Conservation (phyloP, 1,140 invertebrate genomes). For the Lepeophtheirus salmonis region DNA sequence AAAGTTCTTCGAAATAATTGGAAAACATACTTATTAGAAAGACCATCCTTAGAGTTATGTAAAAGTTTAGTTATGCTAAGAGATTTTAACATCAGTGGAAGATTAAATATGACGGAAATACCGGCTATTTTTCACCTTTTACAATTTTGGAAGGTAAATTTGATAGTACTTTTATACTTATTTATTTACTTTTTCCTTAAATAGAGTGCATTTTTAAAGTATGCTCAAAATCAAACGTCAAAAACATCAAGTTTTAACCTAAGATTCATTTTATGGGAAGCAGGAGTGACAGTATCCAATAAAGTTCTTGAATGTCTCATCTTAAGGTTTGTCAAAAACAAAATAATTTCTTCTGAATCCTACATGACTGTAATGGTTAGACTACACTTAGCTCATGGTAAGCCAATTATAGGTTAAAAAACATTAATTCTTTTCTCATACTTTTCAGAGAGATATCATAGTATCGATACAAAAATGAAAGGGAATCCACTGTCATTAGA, state of each 20-base stretch:
- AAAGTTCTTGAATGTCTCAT: conserved; percentile 53
- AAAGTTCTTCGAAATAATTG: conserved; percentile 40
- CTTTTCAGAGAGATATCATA: conserved; percentile 44
- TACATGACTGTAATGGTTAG: conserved; percentile 47
- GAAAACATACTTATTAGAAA: conserved; percentile 35
- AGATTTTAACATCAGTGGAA: conserved; percentile 43
- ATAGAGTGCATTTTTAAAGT: too few relatives aligned
- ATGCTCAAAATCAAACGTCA: conserved; percentile 31
- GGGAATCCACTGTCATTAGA: conserved; percentile 48
- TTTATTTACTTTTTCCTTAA: not conserved
- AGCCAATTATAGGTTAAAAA: conserved; percentile 19
- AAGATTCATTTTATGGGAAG: conserved; percentile 42
- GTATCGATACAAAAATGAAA: conserved; percentile 48
- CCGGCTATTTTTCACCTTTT: conserved; percentile 40
- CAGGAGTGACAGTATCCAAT: conserved; percentile 46
- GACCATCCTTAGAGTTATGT: conserved; percentile 40
- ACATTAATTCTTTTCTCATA: conserved; percentile 18
- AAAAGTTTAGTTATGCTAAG: conserved; percentile 45
- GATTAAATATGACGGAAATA: conserved; percentile 37
- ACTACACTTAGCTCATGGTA: conserved; percentile 50
- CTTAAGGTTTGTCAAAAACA: conserved; percentile 40
- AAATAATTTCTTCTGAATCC: conserved; percentile 38
- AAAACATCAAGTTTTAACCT: conserved; percentile 44
- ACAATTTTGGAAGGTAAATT: conserved; percentile 42
- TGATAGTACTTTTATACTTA: not conserved